Conservation (phyloP, 2,113 vertebrate species). For the Hiodon tergisus region DNA sequence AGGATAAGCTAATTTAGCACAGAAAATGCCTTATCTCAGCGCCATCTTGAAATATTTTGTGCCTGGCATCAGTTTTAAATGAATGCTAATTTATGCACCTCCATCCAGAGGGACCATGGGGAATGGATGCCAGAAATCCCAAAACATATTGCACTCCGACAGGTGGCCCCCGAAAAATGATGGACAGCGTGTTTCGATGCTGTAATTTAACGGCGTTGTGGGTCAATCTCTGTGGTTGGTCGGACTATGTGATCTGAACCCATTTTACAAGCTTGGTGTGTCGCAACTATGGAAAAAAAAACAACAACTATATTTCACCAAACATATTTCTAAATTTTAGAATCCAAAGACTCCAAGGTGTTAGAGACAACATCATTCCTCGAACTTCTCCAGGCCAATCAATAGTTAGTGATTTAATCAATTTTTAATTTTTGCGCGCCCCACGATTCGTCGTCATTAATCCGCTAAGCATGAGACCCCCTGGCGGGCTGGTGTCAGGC, state of each 20-base stretch:
- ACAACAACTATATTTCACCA: not conserved
- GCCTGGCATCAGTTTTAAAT: not conserved
- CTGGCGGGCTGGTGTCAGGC: conserved; percentile 38
- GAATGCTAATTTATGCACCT: conserved; percentile 1
- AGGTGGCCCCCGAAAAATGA: not conserved
- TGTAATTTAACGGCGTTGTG: not conserved
- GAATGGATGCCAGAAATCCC: conserved; percentile 10
- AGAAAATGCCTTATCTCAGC: no score
- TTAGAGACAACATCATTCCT: conserved; percentile 35
- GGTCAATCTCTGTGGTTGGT: not conserved
- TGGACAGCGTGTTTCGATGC: not conserved
- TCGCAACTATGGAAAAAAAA: not conserved
- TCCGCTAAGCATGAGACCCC: conserved; percentile 33
- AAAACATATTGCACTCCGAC: conserved; percentile 4
- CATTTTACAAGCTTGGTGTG: no score
- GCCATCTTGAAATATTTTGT: no score
- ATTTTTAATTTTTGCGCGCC: conserved; percentile 33
- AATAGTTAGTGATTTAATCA: conserved; percentile 38
- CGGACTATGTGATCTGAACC: no score
- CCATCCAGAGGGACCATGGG: not conserved
- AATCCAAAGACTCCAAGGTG: conserved; percentile 23
- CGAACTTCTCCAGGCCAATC: conserved; percentile 35
- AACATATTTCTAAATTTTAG: not conserved
- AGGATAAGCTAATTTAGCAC: not conserved
- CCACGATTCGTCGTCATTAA: conserved; percentile 33